Percentiles rank a stretch among this genome's conserved stretches.
Conservation (phyloP, 2,888 invertebrate species). For the Diarsia rubi region DNA sequence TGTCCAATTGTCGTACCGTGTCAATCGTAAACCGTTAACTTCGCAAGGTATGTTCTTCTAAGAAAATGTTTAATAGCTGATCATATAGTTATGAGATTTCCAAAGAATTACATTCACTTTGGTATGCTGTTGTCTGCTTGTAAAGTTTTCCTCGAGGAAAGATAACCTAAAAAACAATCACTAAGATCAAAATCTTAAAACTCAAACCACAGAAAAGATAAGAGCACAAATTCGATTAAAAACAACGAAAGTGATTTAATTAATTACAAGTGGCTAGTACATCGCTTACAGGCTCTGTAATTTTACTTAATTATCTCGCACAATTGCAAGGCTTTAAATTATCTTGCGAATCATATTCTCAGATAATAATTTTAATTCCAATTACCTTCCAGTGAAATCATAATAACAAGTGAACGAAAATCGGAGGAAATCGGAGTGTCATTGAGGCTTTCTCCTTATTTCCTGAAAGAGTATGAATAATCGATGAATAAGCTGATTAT, state of each 20-base stretch:
- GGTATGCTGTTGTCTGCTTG: slow-evolving; percentile 22
- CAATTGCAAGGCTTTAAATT: slow-evolving; percentile 42
- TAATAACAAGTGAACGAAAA: slow-evolving; percentile 49
- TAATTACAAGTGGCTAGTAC: slow-evolving; percentile 41
- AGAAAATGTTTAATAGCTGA: slow-evolving; percentile 50
- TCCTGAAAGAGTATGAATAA: slow-evolving; percentile 60
- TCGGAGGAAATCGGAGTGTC: slow-evolving; percentile 43
- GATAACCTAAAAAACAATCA: not conserved
- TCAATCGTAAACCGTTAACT: slow-evolving; percentile 53
- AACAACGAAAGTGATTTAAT: slow-evolving; percentile 35
- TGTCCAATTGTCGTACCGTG: slow-evolving; percentile 61
- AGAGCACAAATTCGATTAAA: slow-evolving; percentile 24
- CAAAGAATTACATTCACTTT: slow-evolving; percentile 31
- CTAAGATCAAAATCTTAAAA: slow-evolving; percentile 2
- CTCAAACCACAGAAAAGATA: slow-evolving; percentile 12
- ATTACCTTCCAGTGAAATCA: slow-evolving; percentile 51
- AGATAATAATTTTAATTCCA: slow-evolving; percentile 58
- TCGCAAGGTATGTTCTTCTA: slow-evolving; percentile 30
- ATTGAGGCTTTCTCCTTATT: slow-evolving; percentile 65
- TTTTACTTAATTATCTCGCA: slow-evolving; percentile 54
- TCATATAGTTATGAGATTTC: slow-evolving; percentile 40
- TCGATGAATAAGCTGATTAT: slow-evolving; percentile 63
- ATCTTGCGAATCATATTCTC: slow-evolving; percentile 48
- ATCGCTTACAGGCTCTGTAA: slow-evolving; percentile 47
- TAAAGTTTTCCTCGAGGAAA: slow-evolving; percentile 39